These are phyloP conservation scores for Danaus chrysippus DNA, from an alignment of 2,888 invertebrate species.

Conservation along the genomic window DNA sequence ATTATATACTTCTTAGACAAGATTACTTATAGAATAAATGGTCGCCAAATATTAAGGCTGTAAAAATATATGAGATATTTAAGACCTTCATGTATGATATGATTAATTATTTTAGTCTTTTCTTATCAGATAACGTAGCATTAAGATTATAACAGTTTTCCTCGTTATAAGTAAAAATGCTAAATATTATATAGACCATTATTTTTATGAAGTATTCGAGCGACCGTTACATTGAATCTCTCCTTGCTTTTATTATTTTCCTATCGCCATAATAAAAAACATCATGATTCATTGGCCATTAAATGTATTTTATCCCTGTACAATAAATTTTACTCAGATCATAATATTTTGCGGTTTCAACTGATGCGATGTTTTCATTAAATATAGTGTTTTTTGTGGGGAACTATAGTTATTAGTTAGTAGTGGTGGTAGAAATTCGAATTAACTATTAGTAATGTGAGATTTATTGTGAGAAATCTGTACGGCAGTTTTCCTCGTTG, in stretches of 20 bases:
- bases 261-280: slow-evolving; percentile 23
- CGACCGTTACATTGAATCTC: slow-evolving; percentile 14
- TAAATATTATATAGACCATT: no score
- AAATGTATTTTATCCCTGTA: slow-evolving; percentile 22
- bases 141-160: no score
- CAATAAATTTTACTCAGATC: slow-evolving; percentile 1
- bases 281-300: slow-evolving; percentile 32
- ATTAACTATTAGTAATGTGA: background rate
- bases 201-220: no score
- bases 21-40: no score
- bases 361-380: slow-evolving; percentile 7
- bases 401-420: background rate
- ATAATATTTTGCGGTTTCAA: no score
- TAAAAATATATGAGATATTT: no score
- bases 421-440: background rate
- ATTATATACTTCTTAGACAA: background rate
- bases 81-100: no score
- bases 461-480: slow-evolving; percentile 1
- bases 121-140: no score
- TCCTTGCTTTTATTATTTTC: slow-evolving; percentile 18
- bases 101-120: no score
- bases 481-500: no score
- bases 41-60: no score
- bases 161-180: no score
- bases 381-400: slow-evolving; percentile 10